Base-by-base conservation (phyloP, 1,140 invertebrate genomes). In the Hestina assimilis region DNA sequence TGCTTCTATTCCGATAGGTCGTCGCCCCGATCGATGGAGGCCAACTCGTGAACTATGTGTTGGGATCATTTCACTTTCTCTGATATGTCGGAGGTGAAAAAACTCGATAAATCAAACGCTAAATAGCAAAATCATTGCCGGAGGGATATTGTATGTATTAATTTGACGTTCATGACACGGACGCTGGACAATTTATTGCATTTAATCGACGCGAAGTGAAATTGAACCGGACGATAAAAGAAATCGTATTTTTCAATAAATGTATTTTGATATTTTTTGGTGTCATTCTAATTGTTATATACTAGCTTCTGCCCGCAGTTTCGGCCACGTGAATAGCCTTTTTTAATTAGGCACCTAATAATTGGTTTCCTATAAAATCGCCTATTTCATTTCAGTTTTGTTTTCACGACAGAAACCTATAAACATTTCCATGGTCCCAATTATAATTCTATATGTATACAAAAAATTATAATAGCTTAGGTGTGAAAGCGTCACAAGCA, bases 11-110 rank as follows among this genome's bases (percentile, higher is more conserved):
- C 28, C 46, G 29, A 35, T 38, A 15, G 40, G 40, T 42, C 40
- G 46, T 54, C 63, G 56, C 59, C 43, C 54, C 63, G 64, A 76
- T 74, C 62, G 56, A 76, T 68, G 62, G 50, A 62, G 38, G 51
- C 57, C 59, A 26, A 42, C 51, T 63, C 57, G 71, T 72, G 68
- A 79, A 73, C 70, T 75, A 79, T 75, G 63, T 54, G 55, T 62
- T 51, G 46, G 45, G 60, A 69, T 68, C 63, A 66, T 51, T 60
- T 63, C 62, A 73, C 79, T 84, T 83, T 84, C 78, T 73, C 78
- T 66, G 41, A 67, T 67, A 64, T 61, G 65, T 65, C 64, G 60
- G 47, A 66, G 65, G 59, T 63, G 62, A 72, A 67, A 78, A 76
- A 79, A 70, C 64, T 50, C 47, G 64, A 62, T 51, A 65, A 56